Base-by-base conservation (phyloP, 2,113 vertebrate species). In the Labeo catla region DNA sequence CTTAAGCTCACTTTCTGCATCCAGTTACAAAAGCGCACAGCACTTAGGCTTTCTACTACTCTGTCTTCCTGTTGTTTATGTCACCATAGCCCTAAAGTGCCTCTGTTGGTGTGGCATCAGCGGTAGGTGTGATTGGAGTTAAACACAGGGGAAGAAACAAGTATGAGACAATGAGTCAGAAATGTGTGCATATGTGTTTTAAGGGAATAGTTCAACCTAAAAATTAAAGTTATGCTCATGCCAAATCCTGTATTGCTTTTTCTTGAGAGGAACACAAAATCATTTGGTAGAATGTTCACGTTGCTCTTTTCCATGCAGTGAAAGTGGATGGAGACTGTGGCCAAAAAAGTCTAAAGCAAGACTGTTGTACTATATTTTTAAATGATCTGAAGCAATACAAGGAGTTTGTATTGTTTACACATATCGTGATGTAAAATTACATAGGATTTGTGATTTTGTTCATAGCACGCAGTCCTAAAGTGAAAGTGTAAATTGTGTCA, bases 1-100 rank as follows among this genome's bases (percentile, higher is more conserved):
- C 83, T 89, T 93, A 93, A 93, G 88, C 91, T 93, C 87, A 88
- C 90, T 92, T 91, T 92, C 88, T 90, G 90, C 90, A 74, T 89
- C 91, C 86, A 86, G 91, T 89, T 83, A 89, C 89, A 87, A 81
- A 66, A 73, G 66, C 12, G 10, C 36, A 81, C 34, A 43, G 12
- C 80, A 54, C 45, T 76, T 52, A 12, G 77, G 39, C 78, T 28
- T 45, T 63, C 39, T 63, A 63, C 78, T 76, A 49, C 21, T 59
- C 50, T 77, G 13, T 73, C 63, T 63, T 66, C 19, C 61, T 13
- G 7, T 74, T 61, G 57, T 86, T 84, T 72, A 54, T 61, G 52
- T 72, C 68, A 68, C 15, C 6, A 15, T 76, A 2, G 28, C 1
- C 70, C 10, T 21, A 23, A 73, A 74, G 43, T 74, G 21, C 10